Percentiles rank a stretch among this genome's conserved stretches.
Evolutionary conservation across 2,888 invertebrate species (phyloP).

Genomic region (Ptilodon capucinus): DNA sequence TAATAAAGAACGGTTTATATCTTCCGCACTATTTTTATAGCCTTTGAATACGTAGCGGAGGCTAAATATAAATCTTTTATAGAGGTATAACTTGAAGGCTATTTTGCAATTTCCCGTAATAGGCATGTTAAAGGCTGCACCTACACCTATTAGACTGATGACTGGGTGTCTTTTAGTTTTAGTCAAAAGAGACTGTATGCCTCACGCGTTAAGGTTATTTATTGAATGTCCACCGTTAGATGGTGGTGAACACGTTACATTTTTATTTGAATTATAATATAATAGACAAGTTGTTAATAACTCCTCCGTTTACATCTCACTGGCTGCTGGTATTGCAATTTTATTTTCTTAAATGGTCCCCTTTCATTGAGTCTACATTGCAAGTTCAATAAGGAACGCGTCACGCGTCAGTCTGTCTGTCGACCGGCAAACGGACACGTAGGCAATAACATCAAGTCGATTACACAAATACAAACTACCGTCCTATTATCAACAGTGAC

Average conservation of each 20-base stretch:
- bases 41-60: slow-evolving; percentile 13
- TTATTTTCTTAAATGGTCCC: too few species aligned
- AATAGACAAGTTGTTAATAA: too few species aligned
- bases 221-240: too few species aligned
- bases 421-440: slow-evolving; percentile 50
- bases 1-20: slow-evolving; percentile 23
- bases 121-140: not conserved
- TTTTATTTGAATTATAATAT: too few species aligned
- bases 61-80: slow-evolving; percentile 3
- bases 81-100: not conserved
- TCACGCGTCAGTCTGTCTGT: slow-evolving; percentile 45
- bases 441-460: slow-evolving; percentile 54
- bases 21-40: slow-evolving; percentile 19
- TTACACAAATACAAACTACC: slow-evolving; percentile 23
- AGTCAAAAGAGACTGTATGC: not conserved
- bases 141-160: not conserved
- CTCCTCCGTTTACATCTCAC: slow-evolving; percentile 25
- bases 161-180: not conserved
- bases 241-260: too few species aligned
- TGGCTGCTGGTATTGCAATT: slow-evolving; percentile 38
- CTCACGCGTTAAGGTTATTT: too few species aligned
- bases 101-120: not conserved
- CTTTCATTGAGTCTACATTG: too few species aligned
- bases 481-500: slow-evolving; percentile 14
- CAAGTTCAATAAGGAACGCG: slow-evolving; percentile 58